Base-by-base conservation (phyloP, 2,797 vertebrate species). In the Agapornis canus region DNA sequence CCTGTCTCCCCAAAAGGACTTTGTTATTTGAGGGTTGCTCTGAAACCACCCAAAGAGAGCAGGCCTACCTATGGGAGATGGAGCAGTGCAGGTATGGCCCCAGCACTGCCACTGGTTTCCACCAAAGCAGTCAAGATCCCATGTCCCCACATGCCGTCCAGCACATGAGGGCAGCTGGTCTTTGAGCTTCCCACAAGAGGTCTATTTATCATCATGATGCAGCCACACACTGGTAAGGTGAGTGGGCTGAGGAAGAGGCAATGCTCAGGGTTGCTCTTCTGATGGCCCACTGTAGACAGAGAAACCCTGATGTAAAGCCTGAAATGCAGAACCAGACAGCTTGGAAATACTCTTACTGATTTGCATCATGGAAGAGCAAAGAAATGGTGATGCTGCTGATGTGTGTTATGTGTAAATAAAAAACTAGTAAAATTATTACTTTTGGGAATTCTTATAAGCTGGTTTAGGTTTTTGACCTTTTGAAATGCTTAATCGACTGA, bases 41-140 rank as follows among this genome's bases (percentile, higher is more conserved):
- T 43, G 32, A 60, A 87, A 10, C 6, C 37, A 40, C 31, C 3
- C 5, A 4, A 3, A 32, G 15, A 65, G 32, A 47, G 31, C 31
- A 80, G 10, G 20, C 10, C 5, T 51, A 2, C 43, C 32, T 47
- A 10, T n/a, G 18, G 13, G 7, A 47, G 13, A 15, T 48, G 8
- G 11, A 61, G 29, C 3, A 13, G 2, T 0, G 0, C 32, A 48
- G 9, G 8, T 29, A 49, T 5, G n/a, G 17, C 16, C 4, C 1
- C 61, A 63, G 48, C 10, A 26, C 35, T 45, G 63, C 17, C 22
- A 1, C 27, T 20, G 17, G 5, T 29, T 37, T 75, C 37, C 52
- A 51, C 21, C 13, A 11, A 40, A 70, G 57, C 5, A 43, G 31
- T 43, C 1, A 11, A 25, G 42, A 47, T 57, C 14, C 17, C 37